phyloP scores from a whole-genome alignment of 1,140 invertebrate genomes.

The Tribolium castaneum region DNA sequence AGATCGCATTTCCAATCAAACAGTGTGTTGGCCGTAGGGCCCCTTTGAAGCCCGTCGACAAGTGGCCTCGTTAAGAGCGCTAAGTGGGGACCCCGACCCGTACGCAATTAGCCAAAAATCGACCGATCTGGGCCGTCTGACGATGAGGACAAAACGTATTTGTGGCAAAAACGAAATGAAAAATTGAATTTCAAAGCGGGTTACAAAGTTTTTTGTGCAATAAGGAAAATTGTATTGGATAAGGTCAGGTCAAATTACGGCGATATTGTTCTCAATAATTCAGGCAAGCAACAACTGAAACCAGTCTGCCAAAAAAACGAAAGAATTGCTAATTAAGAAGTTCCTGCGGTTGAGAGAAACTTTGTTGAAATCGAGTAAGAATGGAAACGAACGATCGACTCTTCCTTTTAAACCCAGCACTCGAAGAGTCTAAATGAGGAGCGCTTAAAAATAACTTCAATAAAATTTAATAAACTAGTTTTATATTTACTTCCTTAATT shows the following conservation, averaged over 20 bases:
- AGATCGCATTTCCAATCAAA: constrained; percentile 31
- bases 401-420: not conserved
- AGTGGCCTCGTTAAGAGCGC: constrained; percentile 21
- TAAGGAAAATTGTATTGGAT: not conserved
- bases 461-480: not conserved
- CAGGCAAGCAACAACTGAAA: not conserved
- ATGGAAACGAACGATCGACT: not conserved
- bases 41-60: constrained; percentile 27
- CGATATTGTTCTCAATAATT: constrained; percentile 12
- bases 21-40: not conserved
- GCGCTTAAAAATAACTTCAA: not conserved
- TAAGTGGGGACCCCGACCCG: constrained; percentile 22
- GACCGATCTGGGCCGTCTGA: not conserved
- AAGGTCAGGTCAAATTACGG: constrained; percentile 5
- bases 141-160: not conserved
- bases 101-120: constrained; percentile 28
- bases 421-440: not conserved
- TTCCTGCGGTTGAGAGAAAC: constrained; percentile 9
- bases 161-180: not conserved
- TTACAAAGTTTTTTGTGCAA: not conserved
- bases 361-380: not conserved
- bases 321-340: constrained; percentile 26
- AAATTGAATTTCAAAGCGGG: not conserved
- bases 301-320: not conserved
- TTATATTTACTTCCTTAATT: too few relatives aligned